phyloP scores from a whole-genome alignment of 1,140 invertebrate genomes.

The Ceratina australensis region DNA sequence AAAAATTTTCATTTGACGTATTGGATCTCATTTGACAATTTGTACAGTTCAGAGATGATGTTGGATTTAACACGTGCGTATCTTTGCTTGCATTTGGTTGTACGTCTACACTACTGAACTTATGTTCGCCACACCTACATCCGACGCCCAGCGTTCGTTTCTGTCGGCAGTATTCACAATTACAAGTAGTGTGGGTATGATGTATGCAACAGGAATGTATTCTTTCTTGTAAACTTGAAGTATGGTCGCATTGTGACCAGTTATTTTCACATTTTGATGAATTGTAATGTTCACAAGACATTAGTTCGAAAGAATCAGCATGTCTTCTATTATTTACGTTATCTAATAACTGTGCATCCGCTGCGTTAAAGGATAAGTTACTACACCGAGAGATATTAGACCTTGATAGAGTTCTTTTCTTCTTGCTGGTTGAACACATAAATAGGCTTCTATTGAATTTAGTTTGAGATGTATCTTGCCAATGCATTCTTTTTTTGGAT shows the following conservation, averaged over 20 bases:
- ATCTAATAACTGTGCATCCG: constrained; percentile 22
- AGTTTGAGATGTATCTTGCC: constrained; percentile 59
- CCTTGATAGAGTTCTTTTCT: constrained; percentile 49
- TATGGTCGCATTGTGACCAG: constrained; percentile 14
- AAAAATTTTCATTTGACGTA: constrained; percentile 58
- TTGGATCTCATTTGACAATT: constrained; percentile 39
- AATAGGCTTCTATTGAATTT: constrained; percentile 51
- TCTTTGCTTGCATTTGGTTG: constrained; percentile 28
- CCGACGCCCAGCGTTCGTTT: constrained; percentile 35
- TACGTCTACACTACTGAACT: constrained; percentile 11
- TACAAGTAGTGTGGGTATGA: constrained; percentile 16
- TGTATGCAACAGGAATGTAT: constrained; percentile 59
- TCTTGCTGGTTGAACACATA: constrained; percentile 66
- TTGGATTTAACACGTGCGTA: constrained; percentile 5
- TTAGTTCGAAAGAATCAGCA: background rate
- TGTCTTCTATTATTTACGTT: background rate
- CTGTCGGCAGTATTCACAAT: constrained; percentile 41
- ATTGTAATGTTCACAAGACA: constrained; percentile 30
- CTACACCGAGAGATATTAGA: constrained; percentile 51
- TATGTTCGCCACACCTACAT: constrained; percentile 46
- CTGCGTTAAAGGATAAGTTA: constrained; percentile 26
- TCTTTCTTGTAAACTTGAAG: constrained; percentile 46
- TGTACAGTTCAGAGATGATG: constrained; percentile 18
- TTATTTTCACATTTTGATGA: constrained; percentile 8
- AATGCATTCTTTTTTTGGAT: constrained; percentile 23